phyloP scores from a whole-genome alignment of 2,113 vertebrate species.

The Saguinus imperator region DNA sequence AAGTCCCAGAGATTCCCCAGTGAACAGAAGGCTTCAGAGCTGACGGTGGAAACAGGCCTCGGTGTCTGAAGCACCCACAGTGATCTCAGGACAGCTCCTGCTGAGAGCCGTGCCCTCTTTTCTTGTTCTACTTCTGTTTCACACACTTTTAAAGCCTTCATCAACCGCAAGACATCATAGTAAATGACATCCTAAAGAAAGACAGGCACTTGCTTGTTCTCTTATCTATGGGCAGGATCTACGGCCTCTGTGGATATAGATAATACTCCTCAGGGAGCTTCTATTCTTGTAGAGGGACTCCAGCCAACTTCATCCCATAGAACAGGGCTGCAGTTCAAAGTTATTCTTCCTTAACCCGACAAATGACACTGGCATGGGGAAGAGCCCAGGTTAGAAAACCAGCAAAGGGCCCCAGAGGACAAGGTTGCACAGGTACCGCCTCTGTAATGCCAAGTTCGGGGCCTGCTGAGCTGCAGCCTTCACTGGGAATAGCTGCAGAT shows the following conservation, averaged over 20 bases:
- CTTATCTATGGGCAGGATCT: neutral
- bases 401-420: neutral
- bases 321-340: neutral
- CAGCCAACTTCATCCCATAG: neutral
- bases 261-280: neutral
- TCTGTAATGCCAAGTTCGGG: neutral
- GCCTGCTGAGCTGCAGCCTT: neutral
- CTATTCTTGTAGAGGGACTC: neutral
- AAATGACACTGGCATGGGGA: neutral
- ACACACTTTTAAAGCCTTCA: neutral
- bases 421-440: too few species aligned
- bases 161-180: neutral
- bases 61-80: neutral
- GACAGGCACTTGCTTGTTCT: neutral
- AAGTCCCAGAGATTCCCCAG: neutral
- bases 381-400: neutral
- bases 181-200: neutral
- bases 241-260: neutral
- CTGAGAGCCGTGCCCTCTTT: neutral
- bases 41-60: rapidly evolving
- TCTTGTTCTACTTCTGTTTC: neutral
- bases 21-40: neutral
- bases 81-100: neutral
- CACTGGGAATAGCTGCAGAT: neutral
- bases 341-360: neutral